These are phyloP conservation scores for Glaucomys volans DNA, from an alignment of 2,113 vertebrate genomes.

Conservation along the genomic window DNA sequence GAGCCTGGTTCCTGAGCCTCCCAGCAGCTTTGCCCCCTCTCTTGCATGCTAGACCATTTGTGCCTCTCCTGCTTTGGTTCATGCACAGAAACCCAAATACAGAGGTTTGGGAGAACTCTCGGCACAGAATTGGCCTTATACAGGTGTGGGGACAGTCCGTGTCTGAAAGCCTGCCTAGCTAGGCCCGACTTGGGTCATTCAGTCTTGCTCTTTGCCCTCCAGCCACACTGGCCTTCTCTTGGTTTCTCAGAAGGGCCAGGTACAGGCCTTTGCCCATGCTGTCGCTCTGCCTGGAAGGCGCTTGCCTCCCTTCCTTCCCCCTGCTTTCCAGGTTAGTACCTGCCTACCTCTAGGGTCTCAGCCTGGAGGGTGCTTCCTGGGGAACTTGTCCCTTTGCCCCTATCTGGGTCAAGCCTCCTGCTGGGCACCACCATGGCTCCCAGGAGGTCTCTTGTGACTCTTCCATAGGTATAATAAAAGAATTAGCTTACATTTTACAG, in stretches of 20 bases:
- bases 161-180: not conserved
- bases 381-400: not conserved
- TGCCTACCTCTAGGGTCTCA: not conserved
- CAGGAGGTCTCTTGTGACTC: not conserved
- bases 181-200: accelerated
- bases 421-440: not conserved
- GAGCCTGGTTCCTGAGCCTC: not conserved
- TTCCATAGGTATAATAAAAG: not conserved
- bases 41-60: accelerated
- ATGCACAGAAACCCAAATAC: not conserved
- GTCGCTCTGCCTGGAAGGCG: not conserved
- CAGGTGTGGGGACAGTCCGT: accelerated
- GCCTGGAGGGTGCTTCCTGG: not conserved
- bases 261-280: not conserved
- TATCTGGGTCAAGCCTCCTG: not conserved
- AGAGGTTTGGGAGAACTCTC: not conserved
- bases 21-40: not conserved
- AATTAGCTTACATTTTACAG: not conserved
- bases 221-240: not conserved
- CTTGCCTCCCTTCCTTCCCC: not conserved
- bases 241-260: not conserved
- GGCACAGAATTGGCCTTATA: too few species aligned
- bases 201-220: not conserved
- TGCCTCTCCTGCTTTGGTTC: not conserved
- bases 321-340: not conserved